A percentile compares a stretch with the other conserved stretches of the same genome.
phyloP scores from a whole-genome alignment of 2,888 invertebrate species.

The Smittia aterrima region DNA sequence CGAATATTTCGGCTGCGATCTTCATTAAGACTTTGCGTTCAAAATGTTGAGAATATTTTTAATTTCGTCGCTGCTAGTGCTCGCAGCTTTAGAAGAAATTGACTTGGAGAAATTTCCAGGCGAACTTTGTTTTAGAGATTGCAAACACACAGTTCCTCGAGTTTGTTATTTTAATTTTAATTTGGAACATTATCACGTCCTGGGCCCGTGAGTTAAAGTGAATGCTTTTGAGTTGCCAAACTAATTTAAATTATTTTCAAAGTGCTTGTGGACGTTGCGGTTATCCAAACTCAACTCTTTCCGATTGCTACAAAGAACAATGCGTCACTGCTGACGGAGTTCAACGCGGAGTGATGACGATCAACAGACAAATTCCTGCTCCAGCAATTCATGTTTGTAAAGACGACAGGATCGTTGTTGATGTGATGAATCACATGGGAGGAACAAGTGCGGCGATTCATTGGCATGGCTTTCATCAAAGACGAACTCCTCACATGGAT shows the following conservation, averaged over 20 bases:
- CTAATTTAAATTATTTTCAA: background rate
- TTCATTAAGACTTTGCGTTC: too few relatives aligned
- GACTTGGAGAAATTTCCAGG: background rate
- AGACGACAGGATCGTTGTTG: conserved; percentile 74
- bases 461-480: conserved; percentile 85
- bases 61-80: too few relatives aligned
- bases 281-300: conserved; percentile 43
- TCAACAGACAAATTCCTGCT: conserved; percentile 56
- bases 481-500: conserved; percentile 66
- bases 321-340: conserved; percentile 57
- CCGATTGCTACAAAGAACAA: conserved; percentile 55
- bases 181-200: background rate
- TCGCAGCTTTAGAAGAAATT: too few relatives aligned
- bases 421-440: conserved; percentile 71
- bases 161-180: background rate
- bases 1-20: too few relatives aligned
- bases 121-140: background rate
- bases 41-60: too few relatives aligned
- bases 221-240: too few relatives aligned
- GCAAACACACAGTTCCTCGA: background rate
- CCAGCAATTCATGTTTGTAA: conserved; percentile 70
- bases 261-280: conserved; percentile 56
- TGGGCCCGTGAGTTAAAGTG: background rate
- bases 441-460: conserved; percentile 78
- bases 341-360: conserved; percentile 53